Percentiles rank a stretch among this genome's conserved stretches.
These are phyloP conservation scores for Lasioglossum figueresi DNA, from an alignment of 2,888 invertebrate species.

Conservation along the genomic window DNA sequence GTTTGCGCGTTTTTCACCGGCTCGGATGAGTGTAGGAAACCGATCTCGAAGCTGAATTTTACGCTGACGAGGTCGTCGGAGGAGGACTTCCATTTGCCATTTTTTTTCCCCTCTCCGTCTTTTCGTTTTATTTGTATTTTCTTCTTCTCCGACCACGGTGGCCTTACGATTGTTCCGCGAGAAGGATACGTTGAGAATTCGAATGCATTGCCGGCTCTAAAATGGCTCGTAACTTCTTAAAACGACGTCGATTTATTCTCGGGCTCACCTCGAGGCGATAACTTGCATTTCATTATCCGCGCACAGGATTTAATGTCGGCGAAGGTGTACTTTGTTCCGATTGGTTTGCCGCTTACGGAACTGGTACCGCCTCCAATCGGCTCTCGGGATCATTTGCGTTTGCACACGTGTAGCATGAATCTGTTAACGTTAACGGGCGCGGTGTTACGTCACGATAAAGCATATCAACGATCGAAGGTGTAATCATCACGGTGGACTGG, in stretches of 20 bases:
- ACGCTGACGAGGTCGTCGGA: not conserved
- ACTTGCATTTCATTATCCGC: conserved; percentile 18
- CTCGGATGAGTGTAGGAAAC: not conserved
- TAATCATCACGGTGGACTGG: not conserved
- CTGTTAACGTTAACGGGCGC: conserved; percentile 31
- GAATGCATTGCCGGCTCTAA: not conserved
- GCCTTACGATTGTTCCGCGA: not conserved
- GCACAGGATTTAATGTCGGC: conserved; percentile 22
- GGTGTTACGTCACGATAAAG: conserved; percentile 19
- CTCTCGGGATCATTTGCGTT: conserved; percentile 38
- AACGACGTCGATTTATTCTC: conserved; percentile 5
- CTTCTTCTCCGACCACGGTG: not conserved
- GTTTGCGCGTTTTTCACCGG: not conserved
- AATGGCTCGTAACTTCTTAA: not conserved
- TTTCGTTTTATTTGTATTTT: not conserved
- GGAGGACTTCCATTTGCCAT: not conserved
- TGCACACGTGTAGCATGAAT: conserved; percentile 10
- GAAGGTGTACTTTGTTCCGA: conserved; percentile 44
- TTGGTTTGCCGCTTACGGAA: conserved; percentile 62
- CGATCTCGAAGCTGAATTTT: not conserved
- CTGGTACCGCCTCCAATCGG: conserved; percentile 60
- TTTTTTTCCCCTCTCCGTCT: not conserved
- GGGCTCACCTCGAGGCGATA: conserved; percentile 41
- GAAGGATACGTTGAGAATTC: not conserved
- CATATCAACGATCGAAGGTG: conserved; percentile 14